A percentile compares a stretch with the other conserved stretches of the same genome.
Evolutionary conservation across 2,797 vertebrate species (phyloP).

Genomic region (Chiroxiphia lanceolata): DNA sequence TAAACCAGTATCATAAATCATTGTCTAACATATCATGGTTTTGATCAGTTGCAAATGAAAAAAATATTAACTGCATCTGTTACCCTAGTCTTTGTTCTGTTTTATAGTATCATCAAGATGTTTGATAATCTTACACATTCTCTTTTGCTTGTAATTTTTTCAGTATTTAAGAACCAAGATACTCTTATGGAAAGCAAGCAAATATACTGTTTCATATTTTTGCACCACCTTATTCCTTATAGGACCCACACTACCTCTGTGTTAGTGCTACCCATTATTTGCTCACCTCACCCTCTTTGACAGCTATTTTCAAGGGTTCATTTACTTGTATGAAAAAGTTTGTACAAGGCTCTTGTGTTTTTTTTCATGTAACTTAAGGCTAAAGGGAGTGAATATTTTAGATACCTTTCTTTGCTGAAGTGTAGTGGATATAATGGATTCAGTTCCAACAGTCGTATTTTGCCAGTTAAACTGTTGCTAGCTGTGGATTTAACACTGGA

Average conservation of each 20-base stretch:
- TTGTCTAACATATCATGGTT: background rate
- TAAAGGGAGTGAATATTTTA: background rate
- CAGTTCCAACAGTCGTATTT: background rate
- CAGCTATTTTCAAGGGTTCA: background rate
- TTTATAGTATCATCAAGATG: background rate
- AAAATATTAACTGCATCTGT: background rate
- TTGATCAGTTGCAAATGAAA: background rate
- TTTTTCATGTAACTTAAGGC: accelerated
- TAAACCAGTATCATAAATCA: background rate
- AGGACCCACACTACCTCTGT: background rate
- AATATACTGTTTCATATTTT: background rate
- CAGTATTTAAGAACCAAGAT: background rate
- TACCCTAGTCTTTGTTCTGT: background rate
- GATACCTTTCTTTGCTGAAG: background rate
- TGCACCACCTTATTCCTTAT: background rate
- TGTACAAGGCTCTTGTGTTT: background rate
- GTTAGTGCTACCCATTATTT: background rate
- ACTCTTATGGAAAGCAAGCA: background rate
- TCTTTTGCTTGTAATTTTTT: background rate
- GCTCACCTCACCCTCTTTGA: background rate
- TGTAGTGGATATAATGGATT: background rate
- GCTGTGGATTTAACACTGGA: background rate
- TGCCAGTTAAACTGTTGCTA: background rate
- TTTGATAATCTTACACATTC: background rate
- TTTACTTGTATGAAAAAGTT: background rate